Conservation (phyloP, 2,888 invertebrate genomes). For the Spodoptera picta region DNA sequence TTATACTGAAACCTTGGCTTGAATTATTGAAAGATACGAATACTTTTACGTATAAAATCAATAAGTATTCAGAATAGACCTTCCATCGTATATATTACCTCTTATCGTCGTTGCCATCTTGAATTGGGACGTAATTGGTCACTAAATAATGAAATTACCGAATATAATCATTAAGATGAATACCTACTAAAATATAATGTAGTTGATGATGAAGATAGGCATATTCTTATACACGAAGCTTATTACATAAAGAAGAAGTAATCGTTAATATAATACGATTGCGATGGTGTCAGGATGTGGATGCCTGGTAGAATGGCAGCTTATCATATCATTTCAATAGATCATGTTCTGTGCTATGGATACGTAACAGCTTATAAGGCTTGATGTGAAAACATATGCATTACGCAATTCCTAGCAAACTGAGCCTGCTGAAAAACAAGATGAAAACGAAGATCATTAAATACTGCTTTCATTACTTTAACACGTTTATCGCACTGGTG, state of each 20-base stretch:
- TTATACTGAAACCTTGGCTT: conserved; percentile 21
- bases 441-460: too few relatives aligned
- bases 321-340: conserved; percentile 27
- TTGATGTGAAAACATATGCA: background rate
- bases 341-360: conserved; percentile 12
- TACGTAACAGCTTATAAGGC: conserved; percentile 11
- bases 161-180: too few relatives aligned
- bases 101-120: background rate
- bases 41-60: background rate
- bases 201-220: too few relatives aligned
- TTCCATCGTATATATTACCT: too few relatives aligned
- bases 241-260: conserved; percentile 12
- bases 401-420: background rate
- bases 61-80: background rate
- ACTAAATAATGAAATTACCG: too few relatives aligned
- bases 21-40: conserved; percentile 13
- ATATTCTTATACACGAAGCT: conserved; percentile 1
- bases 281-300: conserved; percentile 41
- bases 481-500: too few relatives aligned
- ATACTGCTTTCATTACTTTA: too few relatives aligned
- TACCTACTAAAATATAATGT: too few relatives aligned
- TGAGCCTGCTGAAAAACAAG: too few relatives aligned
- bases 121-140: too few relatives aligned
- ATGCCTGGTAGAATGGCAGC: conserved; percentile 29
- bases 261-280: conserved; percentile 8